Base-by-base conservation (phyloP, 35 echinoderm and acorn worm genomes). In the Nesometra sesokonis region DNA sequence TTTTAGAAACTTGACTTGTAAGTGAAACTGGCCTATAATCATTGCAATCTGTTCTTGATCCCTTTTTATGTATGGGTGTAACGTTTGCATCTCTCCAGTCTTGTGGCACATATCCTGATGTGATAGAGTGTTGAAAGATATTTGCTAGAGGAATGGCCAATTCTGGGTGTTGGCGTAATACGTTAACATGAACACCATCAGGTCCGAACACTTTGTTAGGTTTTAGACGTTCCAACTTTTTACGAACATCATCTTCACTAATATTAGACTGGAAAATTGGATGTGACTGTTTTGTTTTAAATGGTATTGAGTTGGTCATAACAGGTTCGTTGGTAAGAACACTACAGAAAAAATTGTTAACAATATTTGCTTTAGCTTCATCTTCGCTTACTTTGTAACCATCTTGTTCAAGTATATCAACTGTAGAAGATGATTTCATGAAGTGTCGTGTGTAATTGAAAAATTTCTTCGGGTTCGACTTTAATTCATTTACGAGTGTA, bases 51-150 rank as follows among this genome's bases (percentile, higher is more conserved):
- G 77, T 78, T 78, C 77, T 78, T n/a, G 23, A 30, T 78, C 77
- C 77, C n/a, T 78, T 78, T 32, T 78, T 78, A 78, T 78, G 77
- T 27, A 78, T 9, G 4, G 23, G 77, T 32, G 77, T 78, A 9
- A 78, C 77, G 27, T 78, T 78, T 78, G 77, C 77, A 78, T 78
- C 77, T 32, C 31, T 78, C 77, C 77, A 78, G 23, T 78, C 77
- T 32, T 78, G 77, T 30, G 77, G 77, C 8, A 78, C 23, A 30
- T 30, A n/a, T 78, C 77, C 77, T 7, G 77, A 78, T 78, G 77
- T 8, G 23, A 78, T 30, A 32, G 23, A 27, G 77, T 78, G 77
- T 27, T 78, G 77, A 78, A 78, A 9, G 77, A 78, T 78, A 78
- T n/a, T 32, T 30, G 77, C 77, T 30, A 78, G 23, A 32, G 77